A percentile compares a stretch with the other conserved stretches of the same genome.
Conservation (phyloP, 2,888 invertebrate genomes). For the Proisotoma minuta region DNA sequence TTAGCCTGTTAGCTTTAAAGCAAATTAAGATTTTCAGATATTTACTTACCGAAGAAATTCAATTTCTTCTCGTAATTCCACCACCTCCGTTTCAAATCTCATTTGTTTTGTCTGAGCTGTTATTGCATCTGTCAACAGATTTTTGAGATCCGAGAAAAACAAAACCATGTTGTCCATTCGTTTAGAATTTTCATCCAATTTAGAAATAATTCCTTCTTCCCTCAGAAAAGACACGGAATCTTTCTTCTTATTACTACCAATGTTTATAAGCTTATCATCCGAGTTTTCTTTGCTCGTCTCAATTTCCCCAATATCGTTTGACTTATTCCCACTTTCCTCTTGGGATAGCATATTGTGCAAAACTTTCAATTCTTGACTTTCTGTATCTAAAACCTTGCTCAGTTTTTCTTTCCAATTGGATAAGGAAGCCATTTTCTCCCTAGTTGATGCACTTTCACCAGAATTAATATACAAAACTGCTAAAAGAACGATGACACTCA, state of each 20-base stretch:
- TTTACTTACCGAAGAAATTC: conserved; percentile 39
- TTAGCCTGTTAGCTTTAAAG: too few relatives aligned
- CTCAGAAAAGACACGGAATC: conserved; percentile 19
- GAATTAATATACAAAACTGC: background rate
- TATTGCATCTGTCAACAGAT: conserved; percentile 37
- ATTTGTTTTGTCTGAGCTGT: conserved; percentile 36
- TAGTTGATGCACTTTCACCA: background rate
- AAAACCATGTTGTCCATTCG: conserved; percentile 43
- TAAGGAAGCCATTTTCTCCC: background rate
- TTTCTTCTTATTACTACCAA: background rate
- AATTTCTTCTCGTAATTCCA: conserved; percentile 43
- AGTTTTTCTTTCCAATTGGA: conserved; percentile 28
- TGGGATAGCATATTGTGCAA: conserved; percentile 28
- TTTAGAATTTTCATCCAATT: conserved; percentile 40
- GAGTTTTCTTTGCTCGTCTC: conserved; percentile 9
- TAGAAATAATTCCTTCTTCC: conserved; percentile 31
- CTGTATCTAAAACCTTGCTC: conserved; percentile 38
- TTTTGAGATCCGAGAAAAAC: conserved; percentile 40
- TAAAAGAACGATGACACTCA: background rate
- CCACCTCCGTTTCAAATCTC: conserved; percentile 38
- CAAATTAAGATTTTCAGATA: background rate
- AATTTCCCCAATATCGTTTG: background rate
- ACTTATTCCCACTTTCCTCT: conserved; percentile 12
- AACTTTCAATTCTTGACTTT: conserved; percentile 33
- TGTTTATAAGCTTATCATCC: background rate